Evolutionary conservation across 2,113 vertebrate species (phyloP), one percentile per base, ranked within the genome.

Genomic region (Anoplopoma fimbria): DNA sequence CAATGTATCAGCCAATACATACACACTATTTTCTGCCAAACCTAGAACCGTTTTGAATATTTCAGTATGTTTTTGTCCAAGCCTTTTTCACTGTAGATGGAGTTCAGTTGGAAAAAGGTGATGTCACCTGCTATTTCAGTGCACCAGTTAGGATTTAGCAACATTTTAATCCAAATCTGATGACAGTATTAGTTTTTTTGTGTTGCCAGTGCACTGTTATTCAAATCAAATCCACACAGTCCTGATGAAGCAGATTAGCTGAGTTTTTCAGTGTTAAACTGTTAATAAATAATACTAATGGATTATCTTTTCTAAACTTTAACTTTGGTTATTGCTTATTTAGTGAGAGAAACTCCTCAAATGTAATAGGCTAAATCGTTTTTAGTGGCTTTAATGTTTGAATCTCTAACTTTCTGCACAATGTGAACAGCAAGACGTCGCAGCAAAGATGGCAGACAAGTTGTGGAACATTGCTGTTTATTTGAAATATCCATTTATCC

Each of bases 381-480:
- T 57, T 55, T 8, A 23, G 3, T 21, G 19, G 19, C 7, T 72
- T 27, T 36, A 27, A 72, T 25, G 25, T 33, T 49, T 10, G 75
- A 61, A 71, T 78, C 1, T 36, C 4, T 23, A 7, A 15, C 15
- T 63, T 27, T n/a, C 38, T 69, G 45, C 23, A 40, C 8, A 9
- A 60, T 23, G 4, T 53, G 33, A 51, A 19, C 3, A 5, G 14
- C 3, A 58, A 33, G 47, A 81, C 84, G 75, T 78, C 79, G 69
- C 75, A 45, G 65, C 71, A 38, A 65, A 79, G 53, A 70, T 63
- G 75, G 23, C 53, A 64, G 53, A 70, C 15, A 31, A 21, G 29
- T n/a, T 65, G 21, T 69, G 42, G 29, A 69, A 63, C 34, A 14
- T 40, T 77, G 49, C 38, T 65, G 27, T 77, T 84, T 81, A 68